Base-by-base conservation (phyloP, 2,888 invertebrate species). In the Argynnis bischoffii region DNA sequence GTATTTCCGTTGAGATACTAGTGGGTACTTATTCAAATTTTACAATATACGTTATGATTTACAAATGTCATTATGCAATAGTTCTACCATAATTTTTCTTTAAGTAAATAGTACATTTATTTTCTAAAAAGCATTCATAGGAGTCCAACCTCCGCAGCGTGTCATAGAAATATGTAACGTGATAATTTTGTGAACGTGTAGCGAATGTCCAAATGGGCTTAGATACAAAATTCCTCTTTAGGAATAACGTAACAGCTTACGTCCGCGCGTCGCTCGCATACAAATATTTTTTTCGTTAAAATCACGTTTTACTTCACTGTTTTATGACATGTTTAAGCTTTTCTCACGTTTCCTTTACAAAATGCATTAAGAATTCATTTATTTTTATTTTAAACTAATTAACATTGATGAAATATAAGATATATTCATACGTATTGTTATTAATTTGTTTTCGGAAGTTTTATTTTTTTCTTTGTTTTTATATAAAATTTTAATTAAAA, bases 301-400 rank as follows among this genome's bases (percentile, higher is more conserved):
- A 71, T 72, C 74, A 76, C 73, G 75, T 74, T 64, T 54, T 66
- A 55, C 61, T 66, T 66, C 59, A 72, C 63, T 68, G 67, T 69
- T 75, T 75, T 72, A 73, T 74, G 69, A 74, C 67, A 72, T 72
- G 73, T 74, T 74, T 71, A 63, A 71, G 70, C 71, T 75, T 74
- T 79, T 79, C 77, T 76, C 78, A 77, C 76, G 75, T 74, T 72
- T 68, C 35, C 51, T 54, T 74, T 74, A 67, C 71, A 56, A 67
- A 70, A 72, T 72, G 35, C 59, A 18, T 47, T 57, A 1, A 15
- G 15, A 18, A 16, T 59, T 21, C 26, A 26, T 55, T 51, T 51
- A 15, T 16, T 51, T 16, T 51, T 51, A 6, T 51, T 51, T 1
- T 51, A 51, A 3, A 51, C 35, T 51, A 51, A 51, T 15, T 3